These are phyloP conservation scores for Cephus spinipes DNA, from an alignment of 2,888 invertebrate genomes.

Conservation along the genomic window DNA sequence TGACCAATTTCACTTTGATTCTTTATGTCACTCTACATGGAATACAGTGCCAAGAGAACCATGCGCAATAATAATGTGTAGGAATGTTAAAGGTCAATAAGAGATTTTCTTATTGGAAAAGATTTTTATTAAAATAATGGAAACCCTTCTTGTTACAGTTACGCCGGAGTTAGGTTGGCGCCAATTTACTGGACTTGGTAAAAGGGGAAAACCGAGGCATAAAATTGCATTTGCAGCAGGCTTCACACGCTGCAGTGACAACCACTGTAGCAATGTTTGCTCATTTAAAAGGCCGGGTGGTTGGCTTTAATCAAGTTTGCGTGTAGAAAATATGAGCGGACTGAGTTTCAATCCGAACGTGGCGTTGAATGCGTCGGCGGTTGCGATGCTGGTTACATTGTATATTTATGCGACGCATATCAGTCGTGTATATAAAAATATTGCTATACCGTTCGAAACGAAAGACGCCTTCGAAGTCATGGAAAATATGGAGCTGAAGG, in stretches of 20 bases:
- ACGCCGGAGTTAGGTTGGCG: background rate
- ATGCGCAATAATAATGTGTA: no score
- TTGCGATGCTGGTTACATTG: constrained; percentile 36
- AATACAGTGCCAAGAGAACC: no score
- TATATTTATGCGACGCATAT: constrained; percentile 43
- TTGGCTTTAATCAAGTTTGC: constrained; percentile 40
- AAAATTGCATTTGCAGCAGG: constrained; percentile 42
- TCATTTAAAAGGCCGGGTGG: constrained; percentile 33
- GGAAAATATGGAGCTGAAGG: background rate
- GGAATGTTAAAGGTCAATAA: background rate
- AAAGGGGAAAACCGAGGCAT: constrained; percentile 39
- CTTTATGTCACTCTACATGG: no score
- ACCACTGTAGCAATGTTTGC: constrained; percentile 23
- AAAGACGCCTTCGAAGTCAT: background rate
- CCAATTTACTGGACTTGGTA: background rate
- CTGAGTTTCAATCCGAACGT: constrained; percentile 42
- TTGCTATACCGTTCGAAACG: background rate
- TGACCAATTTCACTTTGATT: background rate
- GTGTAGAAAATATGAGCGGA: constrained; percentile 39
- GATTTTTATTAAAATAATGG: background rate
- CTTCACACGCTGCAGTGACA: constrained; percentile 16
- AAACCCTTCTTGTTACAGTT: background rate
- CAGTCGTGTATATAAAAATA: constrained; percentile 16
- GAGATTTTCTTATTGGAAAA: background rate
- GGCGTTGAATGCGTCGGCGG: constrained; percentile 23